phyloP scores from a whole-genome alignment of 1,140 invertebrate genomes.

The Leptinotarsa defecta region DNA sequence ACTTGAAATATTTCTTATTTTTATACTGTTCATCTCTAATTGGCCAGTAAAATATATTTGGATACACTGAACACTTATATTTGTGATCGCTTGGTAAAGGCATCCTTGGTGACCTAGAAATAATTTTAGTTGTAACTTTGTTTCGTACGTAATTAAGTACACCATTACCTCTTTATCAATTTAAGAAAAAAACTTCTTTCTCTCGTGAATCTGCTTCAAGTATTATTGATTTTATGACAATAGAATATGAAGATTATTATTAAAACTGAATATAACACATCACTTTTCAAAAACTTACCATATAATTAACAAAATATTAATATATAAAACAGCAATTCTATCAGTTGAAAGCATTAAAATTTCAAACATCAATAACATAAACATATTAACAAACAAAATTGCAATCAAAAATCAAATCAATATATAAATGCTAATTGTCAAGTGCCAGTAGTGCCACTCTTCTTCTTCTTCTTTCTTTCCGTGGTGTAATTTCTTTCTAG shows the following conservation, averaged over 20 bases:
- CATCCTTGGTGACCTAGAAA: not conserved
- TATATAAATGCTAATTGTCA: too few species aligned
- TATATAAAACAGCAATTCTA: too few species aligned
- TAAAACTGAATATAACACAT: not conserved
- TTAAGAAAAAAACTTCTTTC: constrained; percentile 1
- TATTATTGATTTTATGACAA: not conserved
- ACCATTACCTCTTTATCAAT: constrained; percentile 3
- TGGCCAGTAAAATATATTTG: constrained; percentile 1
- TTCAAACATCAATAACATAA: too few species aligned
- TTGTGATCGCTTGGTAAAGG: not conserved
- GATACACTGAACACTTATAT: not conserved
- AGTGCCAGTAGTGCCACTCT: too few species aligned
- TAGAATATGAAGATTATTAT: not conserved
- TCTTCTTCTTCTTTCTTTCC: too few species aligned
- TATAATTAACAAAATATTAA: too few species aligned
- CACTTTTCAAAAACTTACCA: not conserved
- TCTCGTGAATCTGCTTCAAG: not conserved
- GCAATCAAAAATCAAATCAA: too few species aligned
- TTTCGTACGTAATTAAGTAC: constrained; percentile 1
- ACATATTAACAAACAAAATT: too few species aligned
- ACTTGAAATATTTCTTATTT: not conserved
- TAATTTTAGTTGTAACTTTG: not conserved
- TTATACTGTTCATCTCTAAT: constrained; percentile 1
- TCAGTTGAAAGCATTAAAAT: too few species aligned
- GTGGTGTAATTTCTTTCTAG: too few species aligned